phyloP scores from a whole-genome alignment of 2,888 invertebrate species.

The Stenoptilia bipunctidactyla region DNA sequence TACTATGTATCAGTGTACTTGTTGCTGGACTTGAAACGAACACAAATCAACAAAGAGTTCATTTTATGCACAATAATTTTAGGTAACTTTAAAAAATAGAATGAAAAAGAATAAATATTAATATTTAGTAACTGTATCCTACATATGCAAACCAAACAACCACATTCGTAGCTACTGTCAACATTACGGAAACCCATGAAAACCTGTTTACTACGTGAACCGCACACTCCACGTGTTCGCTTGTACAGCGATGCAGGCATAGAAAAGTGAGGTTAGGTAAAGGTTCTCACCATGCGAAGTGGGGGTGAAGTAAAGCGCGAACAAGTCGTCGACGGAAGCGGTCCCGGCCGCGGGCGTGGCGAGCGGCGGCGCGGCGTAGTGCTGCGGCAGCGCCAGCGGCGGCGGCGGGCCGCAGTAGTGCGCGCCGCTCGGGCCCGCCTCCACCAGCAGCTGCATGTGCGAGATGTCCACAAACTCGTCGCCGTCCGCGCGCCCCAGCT shows the following conservation, averaged over 20 bases:
- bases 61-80: no score
- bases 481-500: slow-evolving; percentile 61
- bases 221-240: not conserved
- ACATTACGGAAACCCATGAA: not conserved
- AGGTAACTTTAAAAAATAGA: no score
- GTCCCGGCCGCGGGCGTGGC: slow-evolving; percentile 56
- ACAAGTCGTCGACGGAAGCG: slow-evolving; percentile 80
- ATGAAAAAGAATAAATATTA: no score
- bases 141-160: no score
- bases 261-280: slow-evolving; percentile 5
- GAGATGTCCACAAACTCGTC: slow-evolving; percentile 89
- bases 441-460: slow-evolving; percentile 82
- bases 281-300: slow-evolving; percentile 69
- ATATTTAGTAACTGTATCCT: no score
- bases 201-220: slow-evolving; percentile 2
- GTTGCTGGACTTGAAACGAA: no score
- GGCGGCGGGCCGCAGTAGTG: slow-evolving; percentile 60
- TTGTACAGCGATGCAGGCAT: no score
- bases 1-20: no score
- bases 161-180: no score
- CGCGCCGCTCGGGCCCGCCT: slow-evolving; percentile 68
- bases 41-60: no score
- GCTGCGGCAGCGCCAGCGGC: slow-evolving; percentile 58
- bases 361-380: slow-evolving; percentile 43
- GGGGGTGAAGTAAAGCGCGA: slow-evolving; percentile 81